These are phyloP conservation scores for Dynastes maya DNA, from an alignment of 2,888 invertebrate genomes.

Conservation along the genomic window DNA sequence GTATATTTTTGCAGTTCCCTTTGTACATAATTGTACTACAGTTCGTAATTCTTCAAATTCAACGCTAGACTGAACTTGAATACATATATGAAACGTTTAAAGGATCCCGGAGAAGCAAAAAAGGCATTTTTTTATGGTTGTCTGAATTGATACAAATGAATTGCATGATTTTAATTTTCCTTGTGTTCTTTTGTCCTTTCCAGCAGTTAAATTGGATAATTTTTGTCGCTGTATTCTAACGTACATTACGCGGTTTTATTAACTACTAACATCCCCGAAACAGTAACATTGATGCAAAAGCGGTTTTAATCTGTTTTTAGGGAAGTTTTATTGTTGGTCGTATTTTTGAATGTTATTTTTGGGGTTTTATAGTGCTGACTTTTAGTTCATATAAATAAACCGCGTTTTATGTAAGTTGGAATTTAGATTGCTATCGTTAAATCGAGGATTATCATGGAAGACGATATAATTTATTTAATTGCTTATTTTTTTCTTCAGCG, in stretches of 20 bases:
- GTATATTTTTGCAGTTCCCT: too few relatives aligned
- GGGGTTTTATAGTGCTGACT: conserved; percentile 36
- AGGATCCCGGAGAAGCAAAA: too few relatives aligned
- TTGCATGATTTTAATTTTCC: too few relatives aligned
- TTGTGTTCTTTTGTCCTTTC: too few relatives aligned
- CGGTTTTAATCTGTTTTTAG: conserved; percentile 34
- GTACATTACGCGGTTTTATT: too few relatives aligned
- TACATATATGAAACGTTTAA: too few relatives aligned
- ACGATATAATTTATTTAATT: conserved; percentile 7
- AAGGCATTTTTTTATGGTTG: too few relatives aligned
- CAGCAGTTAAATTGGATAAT: too few relatives aligned
- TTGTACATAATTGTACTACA: too few relatives aligned
- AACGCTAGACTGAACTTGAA: too few relatives aligned
- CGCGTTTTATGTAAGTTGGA: conserved; percentile 4
- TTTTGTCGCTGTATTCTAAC: neutral
- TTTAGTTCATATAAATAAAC: conserved; percentile 26
- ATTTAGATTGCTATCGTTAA: conserved; percentile 24
- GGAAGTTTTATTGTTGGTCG: conserved; percentile 32
- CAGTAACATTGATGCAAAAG: neutral
- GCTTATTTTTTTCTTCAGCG: neutral
- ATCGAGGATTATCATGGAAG: neutral
- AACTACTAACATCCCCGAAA: neutral
- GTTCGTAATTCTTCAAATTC: too few relatives aligned
- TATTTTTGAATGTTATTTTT: conserved; percentile 37
- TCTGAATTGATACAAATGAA: too few relatives aligned